Evolutionary conservation across 2,888 invertebrate genomes (phyloP).

Genomic region (Parnassius smintheus): DNA sequence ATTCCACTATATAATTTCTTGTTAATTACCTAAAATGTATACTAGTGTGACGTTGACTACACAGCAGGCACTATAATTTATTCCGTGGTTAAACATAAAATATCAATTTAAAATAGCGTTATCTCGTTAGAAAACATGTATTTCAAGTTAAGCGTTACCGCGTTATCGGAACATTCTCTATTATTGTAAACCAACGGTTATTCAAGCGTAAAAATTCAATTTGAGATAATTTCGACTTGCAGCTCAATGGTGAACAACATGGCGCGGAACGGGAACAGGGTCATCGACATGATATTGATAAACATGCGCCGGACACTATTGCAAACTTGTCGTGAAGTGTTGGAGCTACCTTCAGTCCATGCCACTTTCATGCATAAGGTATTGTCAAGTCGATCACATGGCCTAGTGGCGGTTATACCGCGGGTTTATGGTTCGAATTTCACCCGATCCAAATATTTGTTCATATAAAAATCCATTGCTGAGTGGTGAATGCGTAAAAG

Average conservation of each 20-base stretch:
- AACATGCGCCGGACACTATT: slow-evolving; percentile 71
- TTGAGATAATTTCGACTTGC: slow-evolving; percentile 23
- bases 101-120: too few species aligned
- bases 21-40: too few species aligned
- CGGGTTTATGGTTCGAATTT: too few species aligned
- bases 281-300: slow-evolving; percentile 71
- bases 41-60: too few species aligned
- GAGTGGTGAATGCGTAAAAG: too few species aligned
- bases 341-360: slow-evolving; percentile 66
- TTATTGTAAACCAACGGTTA: slow-evolving; percentile 22
- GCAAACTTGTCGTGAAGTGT: slow-evolving; percentile 62
- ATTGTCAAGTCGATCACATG: slow-evolving; percentile 7
- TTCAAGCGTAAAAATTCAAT: slow-evolving; percentile 23
- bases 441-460: too few species aligned
- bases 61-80: too few species aligned
- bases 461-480: too few species aligned
- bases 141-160: not conserved
- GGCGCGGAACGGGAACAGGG: slow-evolving; percentile 61
- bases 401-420: too few species aligned
- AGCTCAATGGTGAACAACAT: slow-evolving; percentile 58
- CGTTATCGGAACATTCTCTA: slow-evolving; percentile 2
- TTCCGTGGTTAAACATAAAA: too few species aligned
- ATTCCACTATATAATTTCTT: too few species aligned
- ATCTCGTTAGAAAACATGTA: too few species aligned
- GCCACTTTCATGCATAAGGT: slow-evolving; percentile 77